Conservation (phyloP, 2,113 vertebrate genomes). For the Acrocephalus arundinaceus region DNA sequence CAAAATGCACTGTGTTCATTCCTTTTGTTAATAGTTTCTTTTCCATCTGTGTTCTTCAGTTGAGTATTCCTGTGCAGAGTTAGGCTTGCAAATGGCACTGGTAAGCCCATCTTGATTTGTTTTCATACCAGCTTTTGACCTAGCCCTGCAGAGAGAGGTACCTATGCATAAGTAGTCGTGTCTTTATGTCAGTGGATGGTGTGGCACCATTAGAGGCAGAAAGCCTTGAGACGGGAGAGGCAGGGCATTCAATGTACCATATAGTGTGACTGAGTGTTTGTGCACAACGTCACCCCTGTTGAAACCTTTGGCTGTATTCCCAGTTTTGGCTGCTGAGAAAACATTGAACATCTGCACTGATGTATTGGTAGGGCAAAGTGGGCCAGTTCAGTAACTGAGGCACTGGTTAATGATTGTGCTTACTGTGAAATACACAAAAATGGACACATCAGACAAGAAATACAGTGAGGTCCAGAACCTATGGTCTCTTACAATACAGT, state of each 20-base stretch:
- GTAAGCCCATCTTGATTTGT: not conserved
- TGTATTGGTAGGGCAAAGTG: not conserved
- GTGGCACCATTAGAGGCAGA: not conserved
- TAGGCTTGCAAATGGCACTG: not conserved
- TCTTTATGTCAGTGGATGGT: not conserved
- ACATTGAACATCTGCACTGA: not conserved
- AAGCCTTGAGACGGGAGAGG: not conserved
- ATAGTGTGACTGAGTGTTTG: not conserved
- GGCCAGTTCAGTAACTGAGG: not conserved
- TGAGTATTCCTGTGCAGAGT: not conserved
- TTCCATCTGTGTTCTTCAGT: not conserved
- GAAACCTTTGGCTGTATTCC: not conserved
- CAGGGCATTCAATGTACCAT: not conserved
- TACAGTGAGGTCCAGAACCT: not conserved
- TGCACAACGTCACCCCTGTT: not conserved
- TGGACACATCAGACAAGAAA: not conserved
- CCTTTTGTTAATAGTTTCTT: not conserved
- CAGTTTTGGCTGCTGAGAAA: not conserved
- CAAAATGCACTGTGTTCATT: not conserved
- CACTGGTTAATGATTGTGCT: not conserved
- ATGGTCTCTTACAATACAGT: not conserved
- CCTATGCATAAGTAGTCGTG: not conserved
- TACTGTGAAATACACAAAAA: not conserved
- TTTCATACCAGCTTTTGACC: not conserved
- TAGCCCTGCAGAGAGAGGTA: not conserved